A percentile compares a stretch with the other conserved stretches of the same genome.
Evolutionary conservation across 2,113 vertebrate genomes (phyloP).

Genomic region (Myotis davidii): DNA sequence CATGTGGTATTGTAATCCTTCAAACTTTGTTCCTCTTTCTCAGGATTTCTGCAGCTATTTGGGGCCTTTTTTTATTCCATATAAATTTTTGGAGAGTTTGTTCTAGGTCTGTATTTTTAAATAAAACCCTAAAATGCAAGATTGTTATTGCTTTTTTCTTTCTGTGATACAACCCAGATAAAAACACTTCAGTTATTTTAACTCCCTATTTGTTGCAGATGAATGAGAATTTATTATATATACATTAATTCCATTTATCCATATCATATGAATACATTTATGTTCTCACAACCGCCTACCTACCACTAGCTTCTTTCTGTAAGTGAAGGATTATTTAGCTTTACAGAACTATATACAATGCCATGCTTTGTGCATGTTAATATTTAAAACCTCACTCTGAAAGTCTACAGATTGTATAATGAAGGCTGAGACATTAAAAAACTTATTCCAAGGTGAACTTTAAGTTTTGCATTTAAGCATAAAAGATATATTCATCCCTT

Average conservation of each 20-base stretch:
- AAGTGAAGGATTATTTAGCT: constrained; percentile 39
- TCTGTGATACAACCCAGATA: background rate
- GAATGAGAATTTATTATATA: constrained; percentile 46
- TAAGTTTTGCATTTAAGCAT: constrained; percentile 20
- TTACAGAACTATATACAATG: constrained; percentile 40
- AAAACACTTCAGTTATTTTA: constrained; percentile 43
- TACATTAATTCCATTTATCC: constrained; percentile 27
- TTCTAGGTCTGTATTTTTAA: background rate
- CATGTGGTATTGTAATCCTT: too few relatives aligned
- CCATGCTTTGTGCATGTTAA: background rate
- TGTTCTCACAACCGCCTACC: constrained; percentile 3
- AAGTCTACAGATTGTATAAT: background rate
- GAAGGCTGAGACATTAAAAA: constrained; percentile 1
- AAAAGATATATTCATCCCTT: constrained; percentile 35
- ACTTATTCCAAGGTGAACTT: background rate
- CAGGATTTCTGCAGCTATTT: too few relatives aligned
- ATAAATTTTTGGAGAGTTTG: too few relatives aligned
- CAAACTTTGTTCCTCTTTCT: too few relatives aligned
- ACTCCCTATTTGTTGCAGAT: constrained; percentile 24
- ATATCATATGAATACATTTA: constrained; percentile 18
- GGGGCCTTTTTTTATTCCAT: too few relatives aligned
- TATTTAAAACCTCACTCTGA: constrained; percentile 22
- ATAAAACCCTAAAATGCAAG: constrained; percentile 15
- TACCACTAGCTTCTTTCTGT: constrained; percentile 32
- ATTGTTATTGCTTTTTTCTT: background rate